Evolutionary conservation across 2,797 vertebrate genomes (phyloP).

Genomic region (Poeciliopsis infans): DNA sequence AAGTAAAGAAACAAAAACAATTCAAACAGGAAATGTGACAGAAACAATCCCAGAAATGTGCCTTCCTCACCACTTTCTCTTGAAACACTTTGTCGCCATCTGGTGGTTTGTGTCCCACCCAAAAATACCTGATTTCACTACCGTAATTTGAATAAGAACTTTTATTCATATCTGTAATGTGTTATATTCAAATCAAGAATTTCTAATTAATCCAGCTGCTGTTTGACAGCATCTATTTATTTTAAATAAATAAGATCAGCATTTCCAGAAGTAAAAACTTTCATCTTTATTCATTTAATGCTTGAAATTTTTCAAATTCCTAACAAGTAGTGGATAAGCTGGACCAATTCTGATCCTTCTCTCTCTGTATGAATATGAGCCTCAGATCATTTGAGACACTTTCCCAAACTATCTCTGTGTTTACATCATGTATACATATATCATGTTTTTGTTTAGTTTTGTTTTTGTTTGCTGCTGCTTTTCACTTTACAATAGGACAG

Average conservation of each 20-base stretch:
- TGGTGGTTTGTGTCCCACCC: background rate
- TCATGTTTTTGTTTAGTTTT: no score
- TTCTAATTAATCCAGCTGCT: background rate
- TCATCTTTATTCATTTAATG: background rate
- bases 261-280: background rate
- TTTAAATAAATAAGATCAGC: background rate
- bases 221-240: background rate
- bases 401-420: background rate
- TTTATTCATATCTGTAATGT: background rate
- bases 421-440: no score
- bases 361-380: background rate
- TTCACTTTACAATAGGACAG: conserved; percentile 56
- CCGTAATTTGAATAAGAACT: background rate
- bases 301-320: background rate
- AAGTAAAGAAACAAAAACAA: background rate
- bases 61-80: background rate
- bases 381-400: background rate
- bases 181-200: background rate
- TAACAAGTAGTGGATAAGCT: background rate
- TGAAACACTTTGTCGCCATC: background rate
- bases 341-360: background rate
- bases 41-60: background rate
- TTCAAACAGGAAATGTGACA: background rate
- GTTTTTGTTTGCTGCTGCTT: background rate
- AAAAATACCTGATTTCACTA: background rate